phyloP scores from a whole-genome alignment of 2,113 vertebrate species.

The Stegostoma tigrinum region DNA sequence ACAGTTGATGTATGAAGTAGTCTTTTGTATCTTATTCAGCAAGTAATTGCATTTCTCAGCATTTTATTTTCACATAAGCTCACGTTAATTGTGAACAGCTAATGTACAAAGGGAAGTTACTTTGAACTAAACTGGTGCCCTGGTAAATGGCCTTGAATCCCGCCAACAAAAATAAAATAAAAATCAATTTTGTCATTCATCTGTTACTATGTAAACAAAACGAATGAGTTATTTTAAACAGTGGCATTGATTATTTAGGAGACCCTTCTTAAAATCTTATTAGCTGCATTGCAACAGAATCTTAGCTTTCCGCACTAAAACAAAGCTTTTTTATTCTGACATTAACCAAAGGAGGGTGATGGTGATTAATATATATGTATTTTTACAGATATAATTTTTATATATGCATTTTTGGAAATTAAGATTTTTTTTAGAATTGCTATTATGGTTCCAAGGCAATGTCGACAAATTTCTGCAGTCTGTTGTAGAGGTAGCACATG shows the following conservation, averaged over 20 bases:
- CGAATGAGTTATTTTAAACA: background rate
- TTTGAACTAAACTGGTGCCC: background rate
- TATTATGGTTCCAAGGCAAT: background rate
- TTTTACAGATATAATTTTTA: no score
- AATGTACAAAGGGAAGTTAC: background rate
- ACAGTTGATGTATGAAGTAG: background rate
- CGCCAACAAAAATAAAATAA: background rate
- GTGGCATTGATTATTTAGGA: background rate
- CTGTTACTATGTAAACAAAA: background rate
- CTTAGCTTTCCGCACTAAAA: background rate
- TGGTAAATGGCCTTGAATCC: background rate
- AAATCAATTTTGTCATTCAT: background rate
- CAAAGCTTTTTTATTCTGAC: background rate
- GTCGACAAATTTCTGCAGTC: background rate
- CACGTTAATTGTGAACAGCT: background rate
- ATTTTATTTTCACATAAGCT: background rate
- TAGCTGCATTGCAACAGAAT: background rate
- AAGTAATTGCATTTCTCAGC: background rate
- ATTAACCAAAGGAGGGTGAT: background rate
- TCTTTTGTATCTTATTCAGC: background rate
- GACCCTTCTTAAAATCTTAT: background rate
- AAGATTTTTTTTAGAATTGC: no score
- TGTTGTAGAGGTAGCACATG: background rate
- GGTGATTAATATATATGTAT: background rate
- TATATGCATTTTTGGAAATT: no score